These are phyloP conservation scores for Paraplagusia blochii DNA, from an alignment of 2,113 vertebrate genomes.

Conservation along the genomic window DNA sequence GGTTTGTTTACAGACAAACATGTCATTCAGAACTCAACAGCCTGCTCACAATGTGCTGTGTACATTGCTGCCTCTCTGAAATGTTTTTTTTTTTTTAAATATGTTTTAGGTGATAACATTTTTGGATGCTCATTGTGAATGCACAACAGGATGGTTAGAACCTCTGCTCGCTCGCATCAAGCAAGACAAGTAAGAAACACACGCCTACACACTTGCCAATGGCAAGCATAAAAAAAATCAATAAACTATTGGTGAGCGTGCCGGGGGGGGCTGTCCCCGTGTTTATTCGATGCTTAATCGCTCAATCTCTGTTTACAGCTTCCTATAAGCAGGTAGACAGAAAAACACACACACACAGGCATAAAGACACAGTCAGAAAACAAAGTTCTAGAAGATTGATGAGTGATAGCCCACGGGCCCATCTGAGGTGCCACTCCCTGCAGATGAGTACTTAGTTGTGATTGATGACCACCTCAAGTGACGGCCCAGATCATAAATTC, in stretches of 20 bases:
- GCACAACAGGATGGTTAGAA: constrained; percentile 95
- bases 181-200: constrained; percentile 85
- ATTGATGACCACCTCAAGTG: constrained; percentile 11
- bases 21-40: constrained; percentile 1
- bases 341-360: not conserved
- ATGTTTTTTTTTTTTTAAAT: constrained; percentile 19
- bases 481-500: not conserved
- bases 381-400: not conserved
- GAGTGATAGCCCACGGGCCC: constrained; percentile 23
- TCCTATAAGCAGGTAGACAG: constrained; percentile 20
- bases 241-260: constrained; percentile 55
- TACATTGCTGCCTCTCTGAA: constrained; percentile 18
- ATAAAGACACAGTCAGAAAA: constrained; percentile 9
- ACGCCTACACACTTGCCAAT: constrained; percentile 15
- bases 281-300: constrained; percentile 67
- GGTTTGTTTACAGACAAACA: constrained; percentile 49
- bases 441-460: constrained; percentile 20
- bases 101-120: constrained; percentile 87
- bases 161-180: constrained; percentile 94
- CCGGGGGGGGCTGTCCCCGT: constrained; percentile 50
- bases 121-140: constrained; percentile 97
- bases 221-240: constrained; percentile 38
- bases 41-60: constrained; percentile 20
- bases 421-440: constrained; percentile 19
- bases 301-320: constrained; percentile 49